Conservation (phyloP, 2,888 invertebrate genomes). For the Malthinus seriepunctatus region DNA sequence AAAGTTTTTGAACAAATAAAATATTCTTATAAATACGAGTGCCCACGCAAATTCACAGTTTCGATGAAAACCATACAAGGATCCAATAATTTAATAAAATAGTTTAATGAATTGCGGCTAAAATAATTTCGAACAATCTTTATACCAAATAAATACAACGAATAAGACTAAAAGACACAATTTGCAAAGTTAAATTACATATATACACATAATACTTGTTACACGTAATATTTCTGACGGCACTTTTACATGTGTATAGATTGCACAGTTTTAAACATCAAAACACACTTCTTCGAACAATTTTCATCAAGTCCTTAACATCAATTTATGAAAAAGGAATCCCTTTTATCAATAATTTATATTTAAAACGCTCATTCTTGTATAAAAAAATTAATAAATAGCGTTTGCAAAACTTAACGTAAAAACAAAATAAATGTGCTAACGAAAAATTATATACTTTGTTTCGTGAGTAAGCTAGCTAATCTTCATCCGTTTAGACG, state of each 20-base stretch:
- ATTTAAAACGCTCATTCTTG: not conserved
- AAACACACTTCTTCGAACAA: slow-evolving; percentile 14
- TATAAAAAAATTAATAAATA: slow-evolving; percentile 8
- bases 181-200: slow-evolving; percentile 36
- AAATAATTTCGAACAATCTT: no score
- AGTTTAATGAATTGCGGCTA: no score
- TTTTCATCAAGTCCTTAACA: slow-evolving; percentile 13
- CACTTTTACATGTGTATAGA: slow-evolving; percentile 47
- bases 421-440: slow-evolving; percentile 20
- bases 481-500: slow-evolving; percentile 53
- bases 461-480: slow-evolving; percentile 51
- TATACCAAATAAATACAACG: slow-evolving; percentile 20
- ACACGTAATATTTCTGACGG: slow-evolving; percentile 45
- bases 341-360: slow-evolving; percentile 3
- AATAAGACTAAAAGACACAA: slow-evolving; percentile 22
- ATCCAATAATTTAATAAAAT: no score
- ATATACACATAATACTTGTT: slow-evolving; percentile 50
- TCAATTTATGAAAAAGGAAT: not conserved
- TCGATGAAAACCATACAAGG: no score
- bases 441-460: slow-evolving; percentile 43
- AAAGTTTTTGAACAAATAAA: slow-evolving; percentile 9
- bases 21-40: slow-evolving; percentile 29
- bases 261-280: slow-evolving; percentile 41
- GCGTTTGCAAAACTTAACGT: slow-evolving; percentile 12
- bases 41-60: slow-evolving; percentile 17